Base-by-base conservation (phyloP, 1,140 invertebrate species). In the Nylanderia fulva region DNA sequence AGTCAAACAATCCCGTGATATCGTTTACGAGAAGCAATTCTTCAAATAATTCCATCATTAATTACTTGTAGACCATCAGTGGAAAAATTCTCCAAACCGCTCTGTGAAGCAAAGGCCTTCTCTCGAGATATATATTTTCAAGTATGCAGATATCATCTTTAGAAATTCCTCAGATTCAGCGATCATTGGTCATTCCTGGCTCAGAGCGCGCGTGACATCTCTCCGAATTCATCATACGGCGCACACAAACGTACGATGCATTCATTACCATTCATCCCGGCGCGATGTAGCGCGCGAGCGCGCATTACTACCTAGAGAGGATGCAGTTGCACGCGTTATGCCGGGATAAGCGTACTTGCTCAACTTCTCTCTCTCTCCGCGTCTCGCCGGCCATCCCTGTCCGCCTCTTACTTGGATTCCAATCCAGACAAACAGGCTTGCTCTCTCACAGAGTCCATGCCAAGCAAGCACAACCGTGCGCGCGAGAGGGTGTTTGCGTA, bases 371-470 rank as follows among this genome's bases (percentile, higher is more conserved):
- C 56, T 58, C 42, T 36, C 72, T 36, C 36, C 54, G 27, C 15
- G 24, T 7, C 29, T 64, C 29, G 18, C 29, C 29, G 48, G 66
- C 33, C 60, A 54, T 36, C 56, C 76, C 33, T 54, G 60, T 36
- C 56, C 76, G 33, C 42, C 84, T 84, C 89, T 77, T 88, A 87
- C 85, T 87, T 86, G 87, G 68, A 86, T 85, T 82, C 64, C 82
- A 85, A 80, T 89, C 85, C 68, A 84, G 77, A 89, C 89, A 91
- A 91, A 90, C 87, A 91, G 76, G 60, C 87, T 84, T 87, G 84
- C 75, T 88, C 83, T 74, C 79, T 68, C 63, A 48, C 75, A 75
- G n/a, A n/a, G 85, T 87, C 75, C 45, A 71, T 45, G 56, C 80
- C 84, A 85, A 90, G 79, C 86, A 88, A 91, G 87, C 85, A 87